These are phyloP conservation scores for Plagodis dolabraria DNA, from an alignment of 2,888 invertebrate species.

Conservation along the genomic window DNA sequence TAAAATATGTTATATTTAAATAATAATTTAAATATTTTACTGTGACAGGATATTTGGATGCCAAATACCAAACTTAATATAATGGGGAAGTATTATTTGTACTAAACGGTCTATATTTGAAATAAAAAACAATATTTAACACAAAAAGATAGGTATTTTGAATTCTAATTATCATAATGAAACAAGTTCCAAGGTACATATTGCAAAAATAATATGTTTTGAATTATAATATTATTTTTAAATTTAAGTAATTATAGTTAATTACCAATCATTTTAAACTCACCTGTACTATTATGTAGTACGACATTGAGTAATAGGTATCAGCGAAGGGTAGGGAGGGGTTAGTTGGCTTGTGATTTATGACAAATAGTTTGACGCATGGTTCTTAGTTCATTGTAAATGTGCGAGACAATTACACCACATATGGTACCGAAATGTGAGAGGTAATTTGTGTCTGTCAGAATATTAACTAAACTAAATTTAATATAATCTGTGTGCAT, in stretches of 20 bases:
- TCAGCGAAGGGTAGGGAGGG: conserved; percentile 30
- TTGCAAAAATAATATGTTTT: too few relatives aligned
- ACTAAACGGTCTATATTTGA: too few relatives aligned
- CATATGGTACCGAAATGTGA: conserved; percentile 29
- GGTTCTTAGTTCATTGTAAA: conserved; percentile 33
- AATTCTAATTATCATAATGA: too few relatives aligned
- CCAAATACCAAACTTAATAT: too few relatives aligned
- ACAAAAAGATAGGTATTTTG: too few relatives aligned
- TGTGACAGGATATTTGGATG: too few relatives aligned
- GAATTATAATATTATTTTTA: background rate
- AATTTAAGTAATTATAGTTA: conserved; percentile 55
- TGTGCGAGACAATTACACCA: conserved; percentile 25
- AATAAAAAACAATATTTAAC: too few relatives aligned
- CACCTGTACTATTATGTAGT: conserved; percentile 60
- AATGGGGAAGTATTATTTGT: too few relatives aligned
- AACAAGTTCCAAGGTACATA: too few relatives aligned
- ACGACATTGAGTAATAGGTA: conserved; percentile 52
- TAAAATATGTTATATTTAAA: too few relatives aligned
- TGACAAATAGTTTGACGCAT: conserved; percentile 38
- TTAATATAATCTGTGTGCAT: background rate
- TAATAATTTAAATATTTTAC: too few relatives aligned
- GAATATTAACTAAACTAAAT: background rate
- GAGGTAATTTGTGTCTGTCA: conserved; percentile 1
- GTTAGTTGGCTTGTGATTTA: conserved; percentile 34
- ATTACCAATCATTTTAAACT: conserved; percentile 66